A percentile compares a stretch with the other conserved stretches of the same genome.
phyloP scores from a whole-genome alignment of 2,888 invertebrate genomes.

The Aproaerema taeniolella region DNA sequence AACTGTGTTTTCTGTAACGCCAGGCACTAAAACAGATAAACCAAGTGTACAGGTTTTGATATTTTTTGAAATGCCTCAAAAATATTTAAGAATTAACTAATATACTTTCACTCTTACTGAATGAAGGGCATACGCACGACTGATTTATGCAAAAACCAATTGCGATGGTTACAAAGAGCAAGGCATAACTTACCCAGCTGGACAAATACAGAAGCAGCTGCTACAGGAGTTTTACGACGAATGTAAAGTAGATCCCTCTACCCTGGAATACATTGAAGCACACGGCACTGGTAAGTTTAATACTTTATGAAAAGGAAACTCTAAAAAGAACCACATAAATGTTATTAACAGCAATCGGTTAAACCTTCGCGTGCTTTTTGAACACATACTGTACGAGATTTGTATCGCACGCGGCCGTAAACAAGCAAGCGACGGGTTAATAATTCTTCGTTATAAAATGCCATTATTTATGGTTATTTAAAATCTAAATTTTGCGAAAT shows the following conservation, averaged over 20 bases:
- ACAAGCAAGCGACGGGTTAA: neutral
- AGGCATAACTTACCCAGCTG: slow-evolving; percentile 83
- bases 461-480: no score
- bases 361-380: no score
- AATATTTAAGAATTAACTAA: no score
- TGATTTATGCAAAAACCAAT: slow-evolving; percentile 87
- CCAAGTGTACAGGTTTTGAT: neutral
- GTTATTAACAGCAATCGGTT: no score
- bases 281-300: slow-evolving; percentile 85
- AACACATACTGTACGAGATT: no score
- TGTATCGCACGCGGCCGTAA: no score
- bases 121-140: slow-evolving; percentile 73
- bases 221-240: slow-evolving; percentile 81
- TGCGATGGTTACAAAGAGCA: slow-evolving; percentile 86
- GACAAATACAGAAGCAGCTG: slow-evolving; percentile 78
- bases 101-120: no score
- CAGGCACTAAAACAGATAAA: no score
- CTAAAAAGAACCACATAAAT: no score
- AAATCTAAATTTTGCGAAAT: no score
- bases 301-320: neutral
- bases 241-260: slow-evolving; percentile 82
- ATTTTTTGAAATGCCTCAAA: neutral
- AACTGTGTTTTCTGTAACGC: no score
- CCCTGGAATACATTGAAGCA: slow-evolving; percentile 89
- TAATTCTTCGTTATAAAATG: no score